Base-by-base conservation (phyloP, 53 echinoderm and acorn worm species). In the Holothuria leucospilota region DNA sequence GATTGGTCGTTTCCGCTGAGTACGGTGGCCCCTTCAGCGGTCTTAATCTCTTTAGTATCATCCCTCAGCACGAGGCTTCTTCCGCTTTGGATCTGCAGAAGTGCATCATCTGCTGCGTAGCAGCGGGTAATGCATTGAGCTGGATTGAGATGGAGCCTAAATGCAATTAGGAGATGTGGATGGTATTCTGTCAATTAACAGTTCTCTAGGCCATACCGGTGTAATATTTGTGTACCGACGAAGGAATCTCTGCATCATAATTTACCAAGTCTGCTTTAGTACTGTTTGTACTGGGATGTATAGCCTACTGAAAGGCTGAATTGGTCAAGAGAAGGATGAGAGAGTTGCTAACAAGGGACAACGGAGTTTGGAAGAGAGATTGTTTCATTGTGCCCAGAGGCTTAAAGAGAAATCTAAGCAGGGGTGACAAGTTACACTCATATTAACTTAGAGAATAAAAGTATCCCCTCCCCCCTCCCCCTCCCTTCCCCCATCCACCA, bases 131-230 rank as follows among this genome's bases (percentile, higher is more conserved):
- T 52, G 75, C 53, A 75, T 75, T 52, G 6, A 75, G 51, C 75
- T 42, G 26, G 25, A 75, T 52, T 75, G 49, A 75, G 75, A 49
- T 23, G 52, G 75, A 75, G 75, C 52, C 75, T 51, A 21, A 51
- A 52, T 51, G 75, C 75, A 75, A 75, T 75, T 75, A 75, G 75
- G 52, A 52, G 51, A 52, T 49, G 10, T 21, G 52, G 25, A 2
- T 25, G 75, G 75, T 75, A 75, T 75, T 49, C 75, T 26, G 75
- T 75, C 52, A 75, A 75, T 75, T 75, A 75, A 75, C 75, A 9
- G 56, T 49, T 13, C 49, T 49, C 49, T 13, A 56, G 18, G 18
- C 56, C 56, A 49, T 25, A 25, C 75, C 24, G 52, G 21, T 20
- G 16, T 21, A 20, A 27, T 70, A 49, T 75, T 4, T 75, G 51